Base-by-base conservation (phyloP, 2,888 invertebrate species). In the Zaprionus bogoriensis region DNA sequence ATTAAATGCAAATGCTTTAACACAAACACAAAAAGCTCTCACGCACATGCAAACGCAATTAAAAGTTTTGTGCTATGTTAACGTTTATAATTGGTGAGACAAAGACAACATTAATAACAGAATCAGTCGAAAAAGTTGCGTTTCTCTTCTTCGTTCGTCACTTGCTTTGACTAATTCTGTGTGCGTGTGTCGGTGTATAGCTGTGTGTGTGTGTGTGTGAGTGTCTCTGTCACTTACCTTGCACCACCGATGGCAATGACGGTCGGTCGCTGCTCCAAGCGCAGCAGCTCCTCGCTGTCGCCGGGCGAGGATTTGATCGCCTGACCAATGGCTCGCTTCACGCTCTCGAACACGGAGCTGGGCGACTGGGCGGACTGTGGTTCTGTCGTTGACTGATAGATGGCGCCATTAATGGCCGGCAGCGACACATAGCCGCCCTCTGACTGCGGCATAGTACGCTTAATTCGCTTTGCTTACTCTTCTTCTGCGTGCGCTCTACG, bases 331-430 rank as follows among this genome's bases (percentile, higher is more conserved):
- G 88, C 91, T 67, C 91, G 88, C 74, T 91, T 91, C 55, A 91
- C 82, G 57, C 90, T 89, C 71, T 89, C 90, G 66, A 91, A 90
- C 10, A 91, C 90, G 54, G 91, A 90, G 65, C 88, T 88, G 58
- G 91, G 88, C 46, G 90, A 89, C 44, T 17, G 20, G 7, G 59
- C 41, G 39, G 58, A 10, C 52, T 71, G 71, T 72, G 91, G 91
- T 82, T 91, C 91, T 86, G 91, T 91, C 74, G 91, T 91, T 67
- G 91, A 88, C 76, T 91, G 91, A 83, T 91, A 91, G 72, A 91
- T 91, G 75, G 89, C 87, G 53, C 87, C 88, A 67, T 87, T 88
- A 84, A 69, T 87, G 70, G 77, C 88, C 77, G 89, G 91, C 78
- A 91, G 79, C 61, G 91, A 91, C 44, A 90, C 84, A 81, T 91